Evolutionary conservation across 2,888 invertebrate genomes (phyloP), one percentile per base, ranked within the genome.

Genomic region (Gymnocheta viridis): DNA sequence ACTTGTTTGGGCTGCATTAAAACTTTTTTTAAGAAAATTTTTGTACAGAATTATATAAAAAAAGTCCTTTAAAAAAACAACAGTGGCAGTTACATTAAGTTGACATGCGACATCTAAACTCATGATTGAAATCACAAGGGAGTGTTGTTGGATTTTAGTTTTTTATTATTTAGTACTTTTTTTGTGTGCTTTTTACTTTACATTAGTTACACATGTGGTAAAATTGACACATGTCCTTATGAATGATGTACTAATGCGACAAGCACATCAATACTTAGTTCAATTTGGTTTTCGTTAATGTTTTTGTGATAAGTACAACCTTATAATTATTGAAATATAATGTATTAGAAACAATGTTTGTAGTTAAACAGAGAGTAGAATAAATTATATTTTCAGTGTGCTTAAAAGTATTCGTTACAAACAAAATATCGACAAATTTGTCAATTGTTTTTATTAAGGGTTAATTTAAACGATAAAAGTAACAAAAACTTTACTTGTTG

Each of bases 211-310:
- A 77, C 82, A 82, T 72, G 66, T 73, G 60, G 72, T 81, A 62
- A 69, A 67, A 84, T 77, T 84, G 81, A 84, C 84, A 81, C 81
- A 90, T 90, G 91, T 90, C 89, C 89, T 90, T 89, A 90, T 90
- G 89, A 89, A 90, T 89, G 90, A 90, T 90, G 90, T 89, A 89
- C 88, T 90, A 90, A 90, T 90, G 90, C 87, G 90, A 90, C 90
- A 89, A 87, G 82, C 86, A 82, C 72, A 86, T 79, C 80, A 67
- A 62, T 84, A 72, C 47, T 51, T 41, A 58, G 6, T 32, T 22
- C 64, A 19, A 32, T 41, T 54, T 44, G 17, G 6, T 56, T 19
- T 69, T 69, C 47, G 12, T 9, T 51, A 27, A 14, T 51, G n/a
- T 51, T 49, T 24, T n/a, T 38, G 27, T 29, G 51, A 60, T 72